Conservation (phyloP, 2,888 invertebrate species). For the Geophilus truncorum region DNA sequence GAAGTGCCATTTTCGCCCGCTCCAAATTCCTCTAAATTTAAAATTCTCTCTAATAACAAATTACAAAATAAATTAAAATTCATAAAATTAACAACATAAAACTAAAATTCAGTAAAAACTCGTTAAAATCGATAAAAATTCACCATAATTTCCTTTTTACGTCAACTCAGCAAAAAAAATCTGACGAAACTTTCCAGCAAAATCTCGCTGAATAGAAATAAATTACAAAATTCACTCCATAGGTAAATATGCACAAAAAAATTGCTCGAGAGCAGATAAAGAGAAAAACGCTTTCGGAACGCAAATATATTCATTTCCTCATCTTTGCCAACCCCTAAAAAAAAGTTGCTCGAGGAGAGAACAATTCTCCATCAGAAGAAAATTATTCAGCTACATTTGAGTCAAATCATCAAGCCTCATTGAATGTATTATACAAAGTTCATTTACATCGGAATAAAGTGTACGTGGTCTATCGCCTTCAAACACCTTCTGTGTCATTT, state of each 20-base stretch:
- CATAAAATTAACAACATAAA: too few relatives aligned
- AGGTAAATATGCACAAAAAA: background rate
- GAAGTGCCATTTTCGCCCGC: too few relatives aligned
- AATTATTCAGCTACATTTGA: slow-evolving; percentile 27
- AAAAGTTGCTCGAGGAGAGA: background rate
- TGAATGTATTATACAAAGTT: slow-evolving; percentile 21
- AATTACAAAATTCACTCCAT: background rate
- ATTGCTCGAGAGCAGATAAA: background rate
- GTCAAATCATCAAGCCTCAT: slow-evolving; percentile 18
- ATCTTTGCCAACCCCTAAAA: background rate
- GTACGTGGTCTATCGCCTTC: slow-evolving; percentile 27
- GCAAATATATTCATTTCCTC: background rate
- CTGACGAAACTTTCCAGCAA: too few relatives aligned
- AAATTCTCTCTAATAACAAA: too few relatives aligned
- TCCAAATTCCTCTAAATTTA: too few relatives aligned
- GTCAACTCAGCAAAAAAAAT: too few relatives aligned
- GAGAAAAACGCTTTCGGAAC: background rate
- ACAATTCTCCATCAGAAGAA: background rate
- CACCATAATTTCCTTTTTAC: too few relatives aligned
- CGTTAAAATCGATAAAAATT: too few relatives aligned
- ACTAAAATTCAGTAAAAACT: too few relatives aligned
- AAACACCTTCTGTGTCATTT: slow-evolving; percentile 4
- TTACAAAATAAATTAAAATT: too few relatives aligned
- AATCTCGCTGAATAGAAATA: background rate
- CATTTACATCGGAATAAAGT: slow-evolving; percentile 18